Base-by-base conservation (phyloP, 2,888 invertebrate species). In the Steinernema carpocapsae region DNA sequence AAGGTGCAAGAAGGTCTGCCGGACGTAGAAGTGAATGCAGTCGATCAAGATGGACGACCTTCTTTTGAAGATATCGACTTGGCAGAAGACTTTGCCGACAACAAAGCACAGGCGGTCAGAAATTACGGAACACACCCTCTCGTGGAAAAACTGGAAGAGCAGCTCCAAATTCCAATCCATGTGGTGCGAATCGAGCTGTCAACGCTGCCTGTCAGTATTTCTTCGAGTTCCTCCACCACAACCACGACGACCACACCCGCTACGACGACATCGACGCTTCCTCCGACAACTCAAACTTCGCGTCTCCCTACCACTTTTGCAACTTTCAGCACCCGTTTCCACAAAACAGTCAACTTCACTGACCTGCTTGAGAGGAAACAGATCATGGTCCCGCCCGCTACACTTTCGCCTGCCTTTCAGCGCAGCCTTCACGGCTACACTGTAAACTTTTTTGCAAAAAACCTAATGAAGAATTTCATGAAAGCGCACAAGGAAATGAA, bases 101-200 rank as follows among this genome's bases (percentile, higher is more conserved):
- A 32, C 10, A 64, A n/a, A 26, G 64, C 64, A 14, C 64, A 64
- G 64, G 64, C 64, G 32, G 64, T 29, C 26, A 6, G 64, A 29
- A 64, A 64, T 32, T 64, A 64, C 64, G 10, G 29, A 10, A 17
- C 32, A 26, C 26, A 64, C 64, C 64, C 64, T 7, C 64, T 64
- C 17, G 64, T 64, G 64, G 64, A 64, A 29, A 64, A 64, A 32
- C n/a, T 64, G 26, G 64, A 64, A 29, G 32, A 64, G 64, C 10
- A 32, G 37, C 64, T 64, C 17, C 10, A 32, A n/a, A 32, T 32
- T 17, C 64, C 64, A 1, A 64, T 64, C 6, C 29, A 64, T 10
- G 26, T 26, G 4, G 37, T 32, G 6, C 64, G 3, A 6, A 32
- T 64, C 1, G 32, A 64, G 10, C 64, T 64, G 14, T 32, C 64